Base-by-base conservation (phyloP, 2,888 invertebrate genomes). In the Nephrotoma appendiculata region DNA sequence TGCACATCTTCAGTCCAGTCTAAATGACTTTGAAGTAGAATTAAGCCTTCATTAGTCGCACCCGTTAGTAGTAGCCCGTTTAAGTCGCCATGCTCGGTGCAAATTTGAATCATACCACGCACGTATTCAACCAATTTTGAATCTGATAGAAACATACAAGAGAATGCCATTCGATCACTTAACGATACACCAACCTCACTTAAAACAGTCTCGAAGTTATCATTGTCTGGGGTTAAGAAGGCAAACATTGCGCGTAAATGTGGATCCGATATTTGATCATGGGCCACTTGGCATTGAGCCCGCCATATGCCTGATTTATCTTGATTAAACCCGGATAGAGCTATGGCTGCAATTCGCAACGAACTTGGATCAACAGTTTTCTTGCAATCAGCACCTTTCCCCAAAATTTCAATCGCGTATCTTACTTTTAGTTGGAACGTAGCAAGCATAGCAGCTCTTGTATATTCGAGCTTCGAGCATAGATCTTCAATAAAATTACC, bases 1-100 rank as follows among this genome's bases (percentile, higher is more conserved):
- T 99, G 98, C 88, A 99, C 95, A 92, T 99, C 98, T 7, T 96
- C 96, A 0, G 96, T 95, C 45, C 93, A 91, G 92, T 99, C 98
- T 89, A 98, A 93, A 92, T 97, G 98, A 88, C 94, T 95, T 92
- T 98, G 97, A 89, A 98, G 92, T 89, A 99, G 93, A 87, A 94
- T 94, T 83, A 98, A 92, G 57, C 97, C 96, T 89, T 96, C 96
- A 5, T 93, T 90, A 85, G 94, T 95, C 86, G 96, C 95, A 93
- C 96, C 96, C 86, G 98, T 96, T 86, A 98, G 93, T 89, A 98
- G 92, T 87, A 98, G 93, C 45, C 98, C 98, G 89, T 97, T 94
- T 31, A 98, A 92, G 91, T 96, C 95, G 4, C 98, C 98, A 87
- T 94, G 94, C 87, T 94, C 94, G 42, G 94, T 94, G 88, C 98